Evolutionary conservation across 2,113 vertebrate genomes (phyloP).

Genomic region (Nymphicus hollandicus): DNA sequence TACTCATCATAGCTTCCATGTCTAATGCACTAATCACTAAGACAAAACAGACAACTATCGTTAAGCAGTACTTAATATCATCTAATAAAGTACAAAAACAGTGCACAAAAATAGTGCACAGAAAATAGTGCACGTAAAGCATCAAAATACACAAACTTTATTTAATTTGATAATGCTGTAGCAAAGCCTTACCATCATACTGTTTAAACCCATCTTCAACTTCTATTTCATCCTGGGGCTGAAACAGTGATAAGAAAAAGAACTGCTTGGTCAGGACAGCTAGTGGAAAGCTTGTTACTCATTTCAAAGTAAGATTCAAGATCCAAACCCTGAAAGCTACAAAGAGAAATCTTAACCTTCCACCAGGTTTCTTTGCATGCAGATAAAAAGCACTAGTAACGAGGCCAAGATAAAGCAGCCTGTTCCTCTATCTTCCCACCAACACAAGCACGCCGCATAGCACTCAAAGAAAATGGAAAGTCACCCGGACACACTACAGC

Average conservation of each 20-base stretch:
- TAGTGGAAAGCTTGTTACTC: not conserved
- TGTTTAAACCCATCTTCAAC: conserved; percentile 98
- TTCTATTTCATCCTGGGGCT: conserved; percentile 97
- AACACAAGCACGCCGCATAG: fast-evolving
- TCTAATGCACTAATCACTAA: conserved; percentile 90
- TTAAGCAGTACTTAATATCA: not conserved
- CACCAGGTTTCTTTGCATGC: not conserved
- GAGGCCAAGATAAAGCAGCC: not conserved
- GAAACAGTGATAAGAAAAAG: conserved; percentile 77
- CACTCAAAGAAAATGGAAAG: not conserved
- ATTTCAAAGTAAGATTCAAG: not conserved
- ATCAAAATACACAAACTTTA: not conserved
- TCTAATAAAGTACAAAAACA: not conserved
- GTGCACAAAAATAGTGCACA: not conserved
- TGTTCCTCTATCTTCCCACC: not conserved
- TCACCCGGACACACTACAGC: fast-evolving
- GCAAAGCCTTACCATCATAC: conserved; percentile 91
- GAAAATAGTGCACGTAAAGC: fast-evolving
- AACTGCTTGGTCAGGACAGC: not conserved
- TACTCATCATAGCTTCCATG: conserved; percentile 96
- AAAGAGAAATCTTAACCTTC: not conserved
- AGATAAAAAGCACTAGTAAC: not conserved
- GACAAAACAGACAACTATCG: not conserved
- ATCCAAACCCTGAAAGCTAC: not conserved
- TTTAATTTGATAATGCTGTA: not conserved